Conservation (phyloP, 2,888 invertebrate genomes). For the Rhingia campestris region DNA sequence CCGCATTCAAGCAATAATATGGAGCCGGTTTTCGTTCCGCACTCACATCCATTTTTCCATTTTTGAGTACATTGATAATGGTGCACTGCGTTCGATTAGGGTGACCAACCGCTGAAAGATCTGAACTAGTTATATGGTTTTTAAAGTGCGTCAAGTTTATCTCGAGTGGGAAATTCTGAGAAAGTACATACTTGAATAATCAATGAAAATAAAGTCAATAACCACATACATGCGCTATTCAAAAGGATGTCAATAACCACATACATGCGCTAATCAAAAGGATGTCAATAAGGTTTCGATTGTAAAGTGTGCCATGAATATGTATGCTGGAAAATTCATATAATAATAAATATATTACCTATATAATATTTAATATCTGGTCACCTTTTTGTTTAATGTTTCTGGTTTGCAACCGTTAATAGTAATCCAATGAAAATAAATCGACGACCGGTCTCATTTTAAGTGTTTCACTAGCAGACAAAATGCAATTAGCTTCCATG, state of each 20-base stretch:
- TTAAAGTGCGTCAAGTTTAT: slow-evolving; percentile 27
- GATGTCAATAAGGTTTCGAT: too few relatives aligned
- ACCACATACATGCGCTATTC: too few relatives aligned
- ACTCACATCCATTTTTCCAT: slow-evolving; percentile 28
- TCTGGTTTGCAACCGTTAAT: slow-evolving; percentile 14
- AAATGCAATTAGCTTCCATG: slow-evolving; percentile 37
- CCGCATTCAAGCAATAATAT: slow-evolving; percentile 41
- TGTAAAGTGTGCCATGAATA: not conserved
- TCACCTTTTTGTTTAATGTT: slow-evolving; percentile 28
- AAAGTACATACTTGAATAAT: not conserved
- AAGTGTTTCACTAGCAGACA: slow-evolving; percentile 30
- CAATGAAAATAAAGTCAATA: too few relatives aligned
- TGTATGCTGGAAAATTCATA: not conserved
- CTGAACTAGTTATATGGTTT: slow-evolving; percentile 11
- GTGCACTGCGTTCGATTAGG: slow-evolving; percentile 42
- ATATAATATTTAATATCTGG: slow-evolving; percentile 8
- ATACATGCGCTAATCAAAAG: too few relatives aligned
- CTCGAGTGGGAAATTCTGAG: not conserved
- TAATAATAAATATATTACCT: too few relatives aligned
- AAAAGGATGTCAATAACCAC: too few relatives aligned
- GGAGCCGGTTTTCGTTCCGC: slow-evolving; percentile 51
- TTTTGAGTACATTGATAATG: slow-evolving; percentile 59
- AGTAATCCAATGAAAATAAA: slow-evolving; percentile 15
- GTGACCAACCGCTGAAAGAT: slow-evolving; percentile 45
- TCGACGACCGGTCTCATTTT: not conserved